Conservation (phyloP, 2,888 invertebrate species). For the Orchesella flavescens region DNA sequence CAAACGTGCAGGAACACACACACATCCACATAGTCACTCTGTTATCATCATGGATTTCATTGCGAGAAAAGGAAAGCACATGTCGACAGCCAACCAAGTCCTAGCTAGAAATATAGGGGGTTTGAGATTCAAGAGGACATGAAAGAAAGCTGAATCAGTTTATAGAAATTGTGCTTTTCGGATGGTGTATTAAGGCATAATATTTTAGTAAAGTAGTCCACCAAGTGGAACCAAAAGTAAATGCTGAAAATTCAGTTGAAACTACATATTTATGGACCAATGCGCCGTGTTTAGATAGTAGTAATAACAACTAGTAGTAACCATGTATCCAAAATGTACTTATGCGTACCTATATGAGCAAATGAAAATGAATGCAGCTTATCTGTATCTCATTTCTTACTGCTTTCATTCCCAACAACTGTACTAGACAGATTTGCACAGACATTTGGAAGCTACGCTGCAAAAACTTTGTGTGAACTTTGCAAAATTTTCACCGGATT, state of each 20-base stretch:
- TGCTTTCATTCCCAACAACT: too few species aligned
- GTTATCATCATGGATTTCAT: conserved; percentile 5
- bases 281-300: neutral
- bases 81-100: neutral
- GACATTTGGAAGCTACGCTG: too few species aligned
- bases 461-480: too few species aligned
- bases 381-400: too few species aligned
- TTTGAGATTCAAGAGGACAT: conserved; percentile 7
- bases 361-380: too few species aligned
- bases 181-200: too few species aligned
- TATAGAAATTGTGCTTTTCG: conserved; percentile 1
- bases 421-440: too few species aligned
- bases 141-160: conserved; percentile 14
- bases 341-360: too few species aligned
- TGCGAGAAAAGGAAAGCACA: neutral
- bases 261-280: conserved; percentile 10
- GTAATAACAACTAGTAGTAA: too few species aligned
- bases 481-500: too few species aligned
- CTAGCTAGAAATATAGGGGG: neutral
- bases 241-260: neutral
- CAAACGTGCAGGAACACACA: neutral
- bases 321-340: too few species aligned
- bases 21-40: neutral
- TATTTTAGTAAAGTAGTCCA: conserved; percentile 5
- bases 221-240: conserved; percentile 25